Evolutionary conservation across 2,888 invertebrate genomes (phyloP).

Genomic region (Drosophila koepferae): DNA sequence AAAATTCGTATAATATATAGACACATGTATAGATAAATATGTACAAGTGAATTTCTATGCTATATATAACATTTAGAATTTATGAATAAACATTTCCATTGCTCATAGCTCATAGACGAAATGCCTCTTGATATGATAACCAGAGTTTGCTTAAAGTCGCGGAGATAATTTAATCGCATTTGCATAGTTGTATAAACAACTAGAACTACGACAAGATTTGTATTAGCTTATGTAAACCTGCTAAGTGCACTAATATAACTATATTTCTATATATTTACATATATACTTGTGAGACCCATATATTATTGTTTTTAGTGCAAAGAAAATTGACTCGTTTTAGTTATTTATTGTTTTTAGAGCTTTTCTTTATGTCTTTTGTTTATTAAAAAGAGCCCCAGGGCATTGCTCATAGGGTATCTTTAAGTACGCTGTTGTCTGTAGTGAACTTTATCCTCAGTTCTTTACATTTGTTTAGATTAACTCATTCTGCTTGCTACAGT

Average conservation of each 20-base stretch:
- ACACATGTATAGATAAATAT: background rate
- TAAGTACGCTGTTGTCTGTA: background rate
- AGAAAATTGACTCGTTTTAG: background rate
- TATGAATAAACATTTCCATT: conserved; percentile 1
- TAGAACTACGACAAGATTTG: conserved; percentile 2
- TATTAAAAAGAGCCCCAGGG: background rate
- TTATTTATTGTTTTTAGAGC: background rate
- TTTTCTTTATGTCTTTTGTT: background rate
- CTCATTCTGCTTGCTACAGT: conserved; percentile 24
- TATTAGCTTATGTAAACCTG: conserved; percentile 1
- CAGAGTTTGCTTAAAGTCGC: background rate
- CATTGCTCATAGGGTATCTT: background rate
- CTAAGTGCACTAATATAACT: background rate
- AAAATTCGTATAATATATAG: conserved; percentile 1
- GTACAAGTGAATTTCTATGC: background rate
- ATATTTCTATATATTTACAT: background rate
- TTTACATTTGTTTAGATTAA: conserved; percentile 30
- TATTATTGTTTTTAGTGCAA: background rate
- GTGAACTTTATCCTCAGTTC: conserved; percentile 19
- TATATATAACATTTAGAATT: conserved; percentile 21
- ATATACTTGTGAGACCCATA: background rate
- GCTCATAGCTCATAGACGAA: background rate
- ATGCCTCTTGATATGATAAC: background rate
- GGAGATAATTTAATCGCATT: conserved; percentile 6
- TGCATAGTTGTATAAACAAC: conserved; percentile 10